Evolutionary conservation across 1,140 invertebrate genomes (phyloP).

Genomic region (Gerris buenoi): DNA sequence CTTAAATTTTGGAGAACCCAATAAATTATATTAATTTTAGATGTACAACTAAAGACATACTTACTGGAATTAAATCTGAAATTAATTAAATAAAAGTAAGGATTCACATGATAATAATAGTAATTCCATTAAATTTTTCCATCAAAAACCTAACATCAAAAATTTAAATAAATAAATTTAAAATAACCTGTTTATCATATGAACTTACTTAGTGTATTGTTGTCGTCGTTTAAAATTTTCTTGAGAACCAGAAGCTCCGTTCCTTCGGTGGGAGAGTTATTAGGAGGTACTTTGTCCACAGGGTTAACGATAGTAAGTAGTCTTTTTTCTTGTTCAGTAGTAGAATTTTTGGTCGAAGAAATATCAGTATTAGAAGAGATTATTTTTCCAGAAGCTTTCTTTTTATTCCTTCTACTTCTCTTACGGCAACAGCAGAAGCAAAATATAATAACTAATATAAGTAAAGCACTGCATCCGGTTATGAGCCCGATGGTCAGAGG

Average conservation of each 20-base stretch:
- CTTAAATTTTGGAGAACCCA: too few relatives aligned
- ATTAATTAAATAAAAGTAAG: too few relatives aligned
- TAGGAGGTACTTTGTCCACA: slow-evolving; percentile 54
- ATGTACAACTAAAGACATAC: too few relatives aligned
- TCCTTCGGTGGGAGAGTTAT: slow-evolving; percentile 36
- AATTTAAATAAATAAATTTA: too few relatives aligned
- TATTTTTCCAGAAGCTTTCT: slow-evolving; percentile 22
- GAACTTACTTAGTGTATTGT: slow-evolving; percentile 48
- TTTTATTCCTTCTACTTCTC: slow-evolving; percentile 32
- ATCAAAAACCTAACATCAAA: too few relatives aligned
- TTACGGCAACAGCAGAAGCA: slow-evolving; percentile 50
- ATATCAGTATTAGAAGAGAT: slow-evolving; percentile 24
- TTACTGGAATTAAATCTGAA: too few relatives aligned
- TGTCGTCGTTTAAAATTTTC: slow-evolving; percentile 53
- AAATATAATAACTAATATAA: slow-evolving; percentile 43
- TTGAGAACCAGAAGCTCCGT: slow-evolving; percentile 66
- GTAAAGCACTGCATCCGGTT: slow-evolving; percentile 25
- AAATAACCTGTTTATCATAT: background rate
- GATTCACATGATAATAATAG: too few relatives aligned
- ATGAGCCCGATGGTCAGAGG: slow-evolving; percentile 32
- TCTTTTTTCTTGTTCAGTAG: slow-evolving; percentile 46
- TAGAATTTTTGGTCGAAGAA: slow-evolving; percentile 15
- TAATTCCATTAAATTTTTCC: too few relatives aligned
- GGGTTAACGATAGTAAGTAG: slow-evolving; percentile 65
- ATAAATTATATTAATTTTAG: too few relatives aligned